A percentile compares a stretch with the other conserved stretches of the same genome.
These are phyloP conservation scores for Myotis planiceps DNA, from an alignment of 2,797 vertebrate genomes.

Conservation along the genomic window DNA sequence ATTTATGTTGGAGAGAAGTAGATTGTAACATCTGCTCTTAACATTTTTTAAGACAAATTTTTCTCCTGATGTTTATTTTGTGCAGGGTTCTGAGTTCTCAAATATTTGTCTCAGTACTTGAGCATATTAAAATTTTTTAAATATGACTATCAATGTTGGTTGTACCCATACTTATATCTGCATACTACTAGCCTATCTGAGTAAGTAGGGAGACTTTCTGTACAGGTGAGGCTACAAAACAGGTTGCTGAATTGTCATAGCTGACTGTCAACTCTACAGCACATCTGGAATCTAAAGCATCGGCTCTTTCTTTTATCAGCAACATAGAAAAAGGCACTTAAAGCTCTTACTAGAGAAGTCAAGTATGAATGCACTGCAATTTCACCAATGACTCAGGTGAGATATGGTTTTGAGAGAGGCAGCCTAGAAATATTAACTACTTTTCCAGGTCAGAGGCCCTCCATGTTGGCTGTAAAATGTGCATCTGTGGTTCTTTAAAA, in stretches of 20 bases:
- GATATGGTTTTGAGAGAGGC: neutral
- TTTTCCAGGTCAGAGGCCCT: neutral
- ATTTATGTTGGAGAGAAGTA: neutral
- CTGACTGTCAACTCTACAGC: neutral
- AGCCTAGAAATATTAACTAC: neutral
- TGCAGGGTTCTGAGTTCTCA: neutral
- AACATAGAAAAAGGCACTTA: slow-evolving; percentile 21
- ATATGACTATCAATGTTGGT: neutral
- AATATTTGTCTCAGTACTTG: neutral
- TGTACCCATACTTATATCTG: neutral
- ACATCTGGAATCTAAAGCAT: slow-evolving; percentile 32
- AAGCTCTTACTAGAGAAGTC: neutral
- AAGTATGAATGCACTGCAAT: neutral
- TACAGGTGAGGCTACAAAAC: neutral
- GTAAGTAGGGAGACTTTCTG: neutral
- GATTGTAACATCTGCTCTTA: neutral
- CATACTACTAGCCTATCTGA: neutral
- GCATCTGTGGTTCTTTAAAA: neutral
- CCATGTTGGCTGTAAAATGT: neutral
- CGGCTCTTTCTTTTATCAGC: slow-evolving; percentile 21
- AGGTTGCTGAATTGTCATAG: neutral
- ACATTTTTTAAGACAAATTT: neutral
- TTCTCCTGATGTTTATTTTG: neutral
- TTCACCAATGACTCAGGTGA: neutral
- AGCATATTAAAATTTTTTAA: neutral